phyloP scores from a whole-genome alignment of 2,888 invertebrate species.

The Octonoba sinensis region DNA sequence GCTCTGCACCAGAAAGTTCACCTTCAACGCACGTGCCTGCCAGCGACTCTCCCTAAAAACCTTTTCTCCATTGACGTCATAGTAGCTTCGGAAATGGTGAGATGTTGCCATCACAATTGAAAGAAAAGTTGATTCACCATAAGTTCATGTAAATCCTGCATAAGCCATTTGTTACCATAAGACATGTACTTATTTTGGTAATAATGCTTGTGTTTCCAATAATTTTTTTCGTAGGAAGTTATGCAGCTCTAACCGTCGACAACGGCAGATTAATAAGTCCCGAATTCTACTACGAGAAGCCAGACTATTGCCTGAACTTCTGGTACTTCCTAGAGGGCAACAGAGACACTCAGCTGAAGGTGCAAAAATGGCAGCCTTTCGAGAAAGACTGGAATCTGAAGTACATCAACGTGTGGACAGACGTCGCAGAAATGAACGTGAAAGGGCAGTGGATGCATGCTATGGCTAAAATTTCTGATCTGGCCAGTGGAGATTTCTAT shows the following conservation, averaged over 20 bases:
- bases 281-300: conserved; percentile 26
- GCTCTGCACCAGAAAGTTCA: too few relatives aligned
- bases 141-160: too few relatives aligned
- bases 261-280: conserved; percentile 39
- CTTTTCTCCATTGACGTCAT: too few relatives aligned
- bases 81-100: too few relatives aligned
- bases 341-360: conserved; percentile 6
- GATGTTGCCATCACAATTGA: too few relatives aligned
- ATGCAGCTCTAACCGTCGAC: conserved; percentile 35
- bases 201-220: too few relatives aligned
- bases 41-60: too few relatives aligned
- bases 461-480: conserved; percentile 15
- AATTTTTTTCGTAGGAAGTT: conserved; percentile 25
- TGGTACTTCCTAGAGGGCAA: conserved; percentile 61
- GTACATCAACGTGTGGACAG: conserved; percentile 20
- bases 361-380: not conserved
- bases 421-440: conserved; percentile 30
- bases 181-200: too few relatives aligned
- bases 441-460: conserved; percentile 43
- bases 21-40: too few relatives aligned
- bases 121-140: too few relatives aligned
- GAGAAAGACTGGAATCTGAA: not conserved
- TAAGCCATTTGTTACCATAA: too few relatives aligned
- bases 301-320: conserved; percentile 58
- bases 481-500: conserved; percentile 14